A percentile compares a stretch with the other conserved stretches of the same genome.
Evolutionary conservation across 2,113 vertebrate species (phyloP).

Genomic region (Cavia porcellus): DNA sequence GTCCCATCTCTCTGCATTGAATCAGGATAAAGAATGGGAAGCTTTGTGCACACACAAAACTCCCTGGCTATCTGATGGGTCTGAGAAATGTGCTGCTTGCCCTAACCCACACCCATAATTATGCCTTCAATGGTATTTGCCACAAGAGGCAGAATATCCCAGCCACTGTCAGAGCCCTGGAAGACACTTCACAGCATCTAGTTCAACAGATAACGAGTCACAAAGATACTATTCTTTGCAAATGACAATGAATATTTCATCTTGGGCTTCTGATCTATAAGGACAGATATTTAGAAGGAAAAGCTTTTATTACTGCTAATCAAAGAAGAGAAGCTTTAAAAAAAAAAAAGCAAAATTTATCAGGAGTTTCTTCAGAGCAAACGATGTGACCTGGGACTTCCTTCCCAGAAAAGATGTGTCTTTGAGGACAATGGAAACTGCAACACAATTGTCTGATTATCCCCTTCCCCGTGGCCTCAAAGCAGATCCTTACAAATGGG

Average conservation of each 20-base stretch:
- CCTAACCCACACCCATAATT: slow-evolving; percentile 81
- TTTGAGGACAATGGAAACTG: slow-evolving; percentile 52
- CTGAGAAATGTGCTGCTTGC: slow-evolving; percentile 71
- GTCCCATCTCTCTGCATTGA: slow-evolving; percentile 74
- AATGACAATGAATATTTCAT: slow-evolving; percentile 82
- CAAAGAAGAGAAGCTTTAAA: slow-evolving; percentile 72
- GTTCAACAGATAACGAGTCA: slow-evolving; percentile 85
- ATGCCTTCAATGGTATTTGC: slow-evolving; percentile 74
- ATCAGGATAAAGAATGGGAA: slow-evolving; percentile 73
- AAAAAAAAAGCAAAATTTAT: slow-evolving; percentile 58
- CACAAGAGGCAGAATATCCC: slow-evolving; percentile 84
- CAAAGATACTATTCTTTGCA: slow-evolving; percentile 81
- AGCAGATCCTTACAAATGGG: not conserved
- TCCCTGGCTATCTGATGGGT: slow-evolving; percentile 61
- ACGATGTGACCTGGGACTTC: slow-evolving; percentile 48
- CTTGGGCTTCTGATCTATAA: slow-evolving; percentile 66
- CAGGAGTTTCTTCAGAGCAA: slow-evolving; percentile 78
- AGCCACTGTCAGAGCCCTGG: slow-evolving; percentile 80
- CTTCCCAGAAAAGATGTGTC: slow-evolving; percentile 33
- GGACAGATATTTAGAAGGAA: slow-evolving; percentile 75
- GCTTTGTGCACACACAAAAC: slow-evolving; percentile 76
- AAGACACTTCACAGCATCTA: slow-evolving; percentile 81
- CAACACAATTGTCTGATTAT: not conserved
- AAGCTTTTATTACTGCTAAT: slow-evolving; percentile 78
- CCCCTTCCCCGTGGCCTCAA: not conserved